Percentiles rank a stretch among this genome's conserved stretches.
These are phyloP conservation scores for Ptilorrhoa leucosticta DNA, from an alignment of 2,113 vertebrate genomes.

Conservation along the genomic window DNA sequence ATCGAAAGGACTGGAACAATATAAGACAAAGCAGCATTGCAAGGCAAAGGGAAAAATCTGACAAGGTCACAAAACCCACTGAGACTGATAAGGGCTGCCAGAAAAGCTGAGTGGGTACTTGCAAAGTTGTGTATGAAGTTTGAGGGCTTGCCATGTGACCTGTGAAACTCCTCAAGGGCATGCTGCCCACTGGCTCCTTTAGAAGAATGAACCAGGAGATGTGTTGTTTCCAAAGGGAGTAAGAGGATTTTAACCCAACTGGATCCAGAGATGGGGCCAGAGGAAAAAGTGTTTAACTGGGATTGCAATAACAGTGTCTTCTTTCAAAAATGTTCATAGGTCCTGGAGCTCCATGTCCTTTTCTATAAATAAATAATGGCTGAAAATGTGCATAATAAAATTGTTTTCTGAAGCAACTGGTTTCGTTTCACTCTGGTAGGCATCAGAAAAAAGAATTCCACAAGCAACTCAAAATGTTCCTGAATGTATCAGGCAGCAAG, in stretches of 20 bases:
- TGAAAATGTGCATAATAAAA: not conserved
- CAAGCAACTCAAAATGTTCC: not conserved
- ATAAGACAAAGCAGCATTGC: not conserved
- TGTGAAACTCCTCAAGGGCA: not conserved
- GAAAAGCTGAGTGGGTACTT: not conserved
- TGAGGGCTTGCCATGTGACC: not conserved
- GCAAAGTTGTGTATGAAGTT: not conserved
- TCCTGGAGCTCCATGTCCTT: not conserved
- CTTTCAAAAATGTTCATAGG: not conserved
- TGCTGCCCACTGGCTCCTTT: not conserved
- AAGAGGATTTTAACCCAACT: not conserved
- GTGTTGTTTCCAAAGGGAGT: not conserved
- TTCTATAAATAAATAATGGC: not conserved
- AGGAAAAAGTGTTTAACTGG: not conserved
- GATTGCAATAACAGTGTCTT: not conserved
- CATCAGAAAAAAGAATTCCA: not conserved
- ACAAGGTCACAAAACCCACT: not conserved
- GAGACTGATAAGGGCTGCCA: not conserved
- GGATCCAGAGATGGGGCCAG: not conserved
- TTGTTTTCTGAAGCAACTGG: not conserved
- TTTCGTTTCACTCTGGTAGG: not conserved
- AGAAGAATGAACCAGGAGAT: not conserved
- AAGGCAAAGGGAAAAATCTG: not conserved
- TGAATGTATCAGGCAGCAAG: not conserved
- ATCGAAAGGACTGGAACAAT: not conserved